Base-by-base conservation (phyloP, 2,113 vertebrate species). In the Henicopernis longicauda region DNA sequence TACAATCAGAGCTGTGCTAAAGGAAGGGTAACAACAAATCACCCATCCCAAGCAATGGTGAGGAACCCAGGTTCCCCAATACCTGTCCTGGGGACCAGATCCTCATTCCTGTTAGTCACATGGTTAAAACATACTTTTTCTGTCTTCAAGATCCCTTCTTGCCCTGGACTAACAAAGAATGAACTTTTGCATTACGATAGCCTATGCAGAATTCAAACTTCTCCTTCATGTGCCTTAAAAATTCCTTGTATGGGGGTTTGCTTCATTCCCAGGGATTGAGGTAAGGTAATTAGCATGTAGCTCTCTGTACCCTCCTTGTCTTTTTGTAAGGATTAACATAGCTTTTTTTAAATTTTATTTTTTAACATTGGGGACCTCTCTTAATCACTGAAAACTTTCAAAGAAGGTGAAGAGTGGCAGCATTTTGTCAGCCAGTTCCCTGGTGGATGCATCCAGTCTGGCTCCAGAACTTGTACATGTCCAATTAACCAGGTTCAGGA, bases 131-230 rank as follows among this genome's bases (percentile, higher is more conserved):
- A 18, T 7, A n/a, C 20, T 32, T 62, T 8, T 4, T 45, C 13
- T 82, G 3, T 78, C 15, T 62, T 83, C 42, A 54, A 44, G 34
- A 21, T 49, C 16, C 13, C 3, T n/a, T 69, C 58, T 22, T 21
- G 12, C 23, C 6, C 18, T 36, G 31, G 31, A 25, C 16, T 42
- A 86, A 42, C 15, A 36, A 71, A 65, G 16, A 19, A 22, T 34
- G 9, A 80, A 25, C 11, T 49, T 36, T 49, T 29, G 6, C 31
- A 21, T 36, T 73, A 25, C 0, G 0, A 15, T 7, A 57, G 7
- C 9, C 54, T 3, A 6, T 44, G 40, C 4, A 16, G 54, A 80
- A 49, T 72, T 54, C 29, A 67, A 61, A 9, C 13, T 73, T 54
- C 34, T 66, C 15, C 14, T 66, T 58, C 13, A 13, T 4, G 10